Evolutionary conservation across 2,113 vertebrate genomes (phyloP).

Genomic region (pig (Sus scrofa)): DNA sequence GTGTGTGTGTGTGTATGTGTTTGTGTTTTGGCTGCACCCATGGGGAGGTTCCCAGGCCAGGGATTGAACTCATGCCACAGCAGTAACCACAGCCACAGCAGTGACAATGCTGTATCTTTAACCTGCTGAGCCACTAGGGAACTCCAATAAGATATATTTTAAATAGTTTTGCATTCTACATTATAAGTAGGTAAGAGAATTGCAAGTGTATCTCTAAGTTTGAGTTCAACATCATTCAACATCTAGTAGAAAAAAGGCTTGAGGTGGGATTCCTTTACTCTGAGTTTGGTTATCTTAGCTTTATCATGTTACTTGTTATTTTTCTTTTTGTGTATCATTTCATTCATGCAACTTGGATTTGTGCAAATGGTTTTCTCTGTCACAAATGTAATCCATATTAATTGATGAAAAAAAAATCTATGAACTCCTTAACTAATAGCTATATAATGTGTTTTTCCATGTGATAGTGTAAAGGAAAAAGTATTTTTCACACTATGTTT

Average conservation of each 20-base stretch:
- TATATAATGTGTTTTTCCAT: background rate
- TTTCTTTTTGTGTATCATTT: slow-evolving; percentile 24
- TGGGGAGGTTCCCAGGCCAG: too few species aligned
- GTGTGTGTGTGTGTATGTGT: too few species aligned
- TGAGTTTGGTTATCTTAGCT: background rate
- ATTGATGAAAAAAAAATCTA: background rate
- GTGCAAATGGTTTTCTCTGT: slow-evolving; percentile 33
- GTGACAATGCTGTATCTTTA: too few species aligned
- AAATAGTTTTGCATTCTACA: slow-evolving; percentile 21
- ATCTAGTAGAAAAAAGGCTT: background rate
- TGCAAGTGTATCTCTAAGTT: background rate
- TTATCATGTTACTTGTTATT: background rate
- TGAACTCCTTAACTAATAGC: background rate
- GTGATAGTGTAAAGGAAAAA: background rate
- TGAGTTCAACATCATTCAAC: background rate
- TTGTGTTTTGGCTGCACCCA: too few species aligned
- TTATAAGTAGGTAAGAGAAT: slow-evolving; percentile 23
- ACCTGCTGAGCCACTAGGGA: too few species aligned
- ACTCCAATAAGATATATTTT: background rate
- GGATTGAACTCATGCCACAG: too few species aligned
- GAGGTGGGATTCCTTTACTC: background rate
- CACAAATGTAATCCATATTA: background rate
- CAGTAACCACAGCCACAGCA: too few species aligned
- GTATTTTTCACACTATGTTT: background rate
- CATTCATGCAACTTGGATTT: background rate